Conservation (phyloP, 2,888 invertebrate species). For the Trypoxylon attenuatum region DNA sequence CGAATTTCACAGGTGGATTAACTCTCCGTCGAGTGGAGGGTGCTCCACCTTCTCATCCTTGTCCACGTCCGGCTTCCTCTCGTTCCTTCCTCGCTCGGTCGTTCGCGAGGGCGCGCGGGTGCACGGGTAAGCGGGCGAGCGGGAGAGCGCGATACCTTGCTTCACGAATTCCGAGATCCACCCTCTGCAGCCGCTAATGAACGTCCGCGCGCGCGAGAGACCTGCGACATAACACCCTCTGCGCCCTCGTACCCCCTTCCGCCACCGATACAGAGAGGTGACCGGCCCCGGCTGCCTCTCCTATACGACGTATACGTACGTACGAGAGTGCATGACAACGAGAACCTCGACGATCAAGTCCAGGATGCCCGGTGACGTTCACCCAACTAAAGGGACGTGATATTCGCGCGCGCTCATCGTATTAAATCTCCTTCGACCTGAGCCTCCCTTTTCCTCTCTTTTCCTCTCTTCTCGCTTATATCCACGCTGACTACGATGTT, state of each 20-base stretch:
- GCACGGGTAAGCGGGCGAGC: conserved; percentile 35
- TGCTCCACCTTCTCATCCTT: conserved; percentile 44
- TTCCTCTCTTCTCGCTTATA: neutral
- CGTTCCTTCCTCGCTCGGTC: conserved; percentile 22
- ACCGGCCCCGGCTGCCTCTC: too few relatives aligned
- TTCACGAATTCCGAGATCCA: conserved; percentile 65
- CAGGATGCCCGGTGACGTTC: conserved; percentile 20
- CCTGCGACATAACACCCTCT: conserved; percentile 44
- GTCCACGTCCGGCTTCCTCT: conserved; percentile 34
- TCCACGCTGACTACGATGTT: conserved; percentile 4
- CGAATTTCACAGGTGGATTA: conserved; percentile 70
- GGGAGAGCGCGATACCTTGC: conserved; percentile 45
- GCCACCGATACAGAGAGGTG: conserved; percentile 1
- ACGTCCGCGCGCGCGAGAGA: conserved; percentile 58
- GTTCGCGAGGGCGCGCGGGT: conserved; percentile 32
- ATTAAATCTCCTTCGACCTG: conserved; percentile 65
- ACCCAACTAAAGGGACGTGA: conserved; percentile 37
- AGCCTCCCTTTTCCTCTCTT: conserved; percentile 27
- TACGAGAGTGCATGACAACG: conserved; percentile 60
- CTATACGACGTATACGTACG: conserved; percentile 40
- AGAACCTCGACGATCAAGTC: conserved; percentile 60
- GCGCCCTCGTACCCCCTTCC: neutral
- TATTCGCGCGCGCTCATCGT: conserved; percentile 61
- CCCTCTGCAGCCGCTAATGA: conserved; percentile 66
- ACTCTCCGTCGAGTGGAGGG: conserved; percentile 63